Percentiles rank a stretch among this genome's conserved stretches.
These are phyloP conservation scores for Pseudococcus longispinus DNA, from an alignment of 2,888 invertebrate species.

Conservation along the genomic window DNA sequence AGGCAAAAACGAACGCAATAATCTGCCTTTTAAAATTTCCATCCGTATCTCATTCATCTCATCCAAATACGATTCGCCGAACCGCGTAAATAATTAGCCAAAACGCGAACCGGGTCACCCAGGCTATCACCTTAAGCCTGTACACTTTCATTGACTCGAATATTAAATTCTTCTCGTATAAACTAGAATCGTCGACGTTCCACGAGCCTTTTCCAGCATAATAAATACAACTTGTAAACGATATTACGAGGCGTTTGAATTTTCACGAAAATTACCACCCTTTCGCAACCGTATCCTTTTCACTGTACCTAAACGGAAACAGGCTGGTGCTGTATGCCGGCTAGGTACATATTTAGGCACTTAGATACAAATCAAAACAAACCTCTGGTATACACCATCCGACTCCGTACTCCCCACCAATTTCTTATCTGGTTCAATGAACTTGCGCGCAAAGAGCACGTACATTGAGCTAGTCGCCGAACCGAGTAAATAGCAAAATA, in stretches of 20 bases:
- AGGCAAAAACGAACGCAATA: not conserved
- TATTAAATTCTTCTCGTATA: not conserved
- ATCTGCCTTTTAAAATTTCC: not conserved
- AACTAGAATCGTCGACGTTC: not conserved
- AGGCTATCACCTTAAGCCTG: not conserved
- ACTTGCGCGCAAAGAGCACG: not conserved
- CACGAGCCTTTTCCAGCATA: not conserved
- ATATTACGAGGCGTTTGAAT: not conserved
- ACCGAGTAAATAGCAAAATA: constrained; percentile 32
- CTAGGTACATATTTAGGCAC: not conserved
- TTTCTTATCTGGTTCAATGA: constrained; percentile 35
- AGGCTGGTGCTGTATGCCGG: not conserved
- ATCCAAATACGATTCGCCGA: not conserved
- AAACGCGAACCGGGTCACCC: not conserved
- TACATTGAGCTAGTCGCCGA: not conserved
- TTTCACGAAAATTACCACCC: not conserved
- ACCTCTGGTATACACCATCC: not conserved
- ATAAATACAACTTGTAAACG: not conserved
- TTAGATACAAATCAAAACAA: constrained; percentile 15
- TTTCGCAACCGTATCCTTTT: not conserved
- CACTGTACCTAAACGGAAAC: not conserved
- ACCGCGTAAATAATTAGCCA: not conserved
- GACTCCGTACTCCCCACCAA: not conserved
- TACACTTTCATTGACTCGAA: not conserved
- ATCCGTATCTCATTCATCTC: not conserved